Percentiles rank a stretch among this genome's conserved stretches.
phyloP scores from a whole-genome alignment of 2,888 invertebrate species.

The Watsonalla cultraria region DNA sequence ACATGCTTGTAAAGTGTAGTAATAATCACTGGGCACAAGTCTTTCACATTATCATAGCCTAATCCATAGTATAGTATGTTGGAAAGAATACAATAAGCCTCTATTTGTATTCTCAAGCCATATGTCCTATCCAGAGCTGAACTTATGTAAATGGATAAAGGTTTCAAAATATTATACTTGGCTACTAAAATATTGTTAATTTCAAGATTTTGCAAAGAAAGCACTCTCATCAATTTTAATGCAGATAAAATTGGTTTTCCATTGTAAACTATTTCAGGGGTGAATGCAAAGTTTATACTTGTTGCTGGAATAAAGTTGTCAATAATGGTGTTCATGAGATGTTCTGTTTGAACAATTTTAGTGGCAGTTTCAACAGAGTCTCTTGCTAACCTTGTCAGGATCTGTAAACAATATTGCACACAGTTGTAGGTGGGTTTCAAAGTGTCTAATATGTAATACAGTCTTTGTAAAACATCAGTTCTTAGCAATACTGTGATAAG shows the following conservation, averaged over 20 bases:
- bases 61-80: slow-evolving; percentile 76
- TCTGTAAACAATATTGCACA: slow-evolving; percentile 86
- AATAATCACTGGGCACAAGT: slow-evolving; percentile 76
- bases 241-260: slow-evolving; percentile 84
- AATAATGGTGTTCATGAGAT: slow-evolving; percentile 81
- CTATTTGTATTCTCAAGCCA: slow-evolving; percentile 80
- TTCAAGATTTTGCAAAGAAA: slow-evolving; percentile 80
- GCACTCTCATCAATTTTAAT: slow-evolving; percentile 84
- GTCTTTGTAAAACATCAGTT: slow-evolving; percentile 86
- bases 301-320: slow-evolving; percentile 77
- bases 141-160: slow-evolving; percentile 76
- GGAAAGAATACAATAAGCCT: slow-evolving; percentile 79
- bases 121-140: slow-evolving; percentile 71
- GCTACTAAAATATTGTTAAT: slow-evolving; percentile 73
- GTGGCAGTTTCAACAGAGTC: slow-evolving; percentile 84
- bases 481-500: slow-evolving; percentile 85
- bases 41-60: slow-evolving; percentile 60
- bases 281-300: slow-evolving; percentile 54
- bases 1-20: slow-evolving; percentile 79
- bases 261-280: slow-evolving; percentile 71
- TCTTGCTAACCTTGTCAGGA: slow-evolving; percentile 87
- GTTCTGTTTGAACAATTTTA: slow-evolving; percentile 80
- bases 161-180: slow-evolving; percentile 75
- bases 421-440: slow-evolving; percentile 85
- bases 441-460: slow-evolving; percentile 85